Base-by-base conservation (phyloP, 2,888 invertebrate genomes). In the Rhyacophila evoluta region DNA sequence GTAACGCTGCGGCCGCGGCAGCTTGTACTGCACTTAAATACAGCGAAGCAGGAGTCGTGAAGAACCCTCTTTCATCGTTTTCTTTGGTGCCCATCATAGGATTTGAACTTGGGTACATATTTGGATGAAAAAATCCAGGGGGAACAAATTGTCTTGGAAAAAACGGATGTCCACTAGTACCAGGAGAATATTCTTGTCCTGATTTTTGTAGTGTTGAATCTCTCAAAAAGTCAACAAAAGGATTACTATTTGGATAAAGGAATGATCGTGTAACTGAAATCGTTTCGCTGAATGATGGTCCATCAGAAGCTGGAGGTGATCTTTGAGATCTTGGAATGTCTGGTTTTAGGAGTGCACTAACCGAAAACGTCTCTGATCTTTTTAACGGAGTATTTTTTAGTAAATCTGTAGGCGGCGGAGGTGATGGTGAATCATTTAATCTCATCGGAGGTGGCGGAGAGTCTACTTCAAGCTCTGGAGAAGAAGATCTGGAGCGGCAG, bases 361-460 rank as follows among this genome's bases (percentile, higher is more conserved):
- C 95, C 75, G 95, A 95, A 87, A 96, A 96, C 27, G 94, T 91
- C 87, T 95, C 95, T 11, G 95, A 95, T 88, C 94, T 92, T 86
- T 94, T 94, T 8, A 79, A 71, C 10, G 82, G 82, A 2, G 76
- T 28, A 55, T 69, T 73, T 72, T 77, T 77, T 2, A 75, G 55
- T 11, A 80, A 19, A 41, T 79, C 6, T 86, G 86, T 33, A 85
- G 83, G 4, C 81, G 91, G 89, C 78, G 87, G 87, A 82, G 91
- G 90, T 85, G 91, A 87, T 0, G 91, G 92, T 0, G 91, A 89
- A 82, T 84, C 82, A 84, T 87, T 85, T 81, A 88, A 85, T 83
- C 80, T 88, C 84, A 55, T 55, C 3, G 89, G 89, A 77, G 92
- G 92, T 33, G 93, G 92, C 0, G 94, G 94, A 10, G 94, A 94